Evolutionary conservation across 1,140 invertebrate genomes (phyloP).

Genomic region (Lepidurus packardi): DNA sequence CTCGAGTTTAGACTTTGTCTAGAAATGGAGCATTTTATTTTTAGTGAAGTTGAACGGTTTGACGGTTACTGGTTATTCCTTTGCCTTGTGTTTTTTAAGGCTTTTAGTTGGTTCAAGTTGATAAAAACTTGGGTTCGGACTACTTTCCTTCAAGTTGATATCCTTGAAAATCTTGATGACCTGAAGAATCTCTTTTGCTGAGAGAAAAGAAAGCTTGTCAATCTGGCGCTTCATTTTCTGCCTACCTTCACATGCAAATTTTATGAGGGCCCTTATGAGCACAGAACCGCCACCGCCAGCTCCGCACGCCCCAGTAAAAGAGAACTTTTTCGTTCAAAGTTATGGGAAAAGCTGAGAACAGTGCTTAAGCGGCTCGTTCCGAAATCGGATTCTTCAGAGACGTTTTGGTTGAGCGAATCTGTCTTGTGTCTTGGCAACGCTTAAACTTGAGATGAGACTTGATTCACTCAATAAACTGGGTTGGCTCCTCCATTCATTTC

Average conservation of each 20-base stretch:
- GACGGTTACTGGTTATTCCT: too few species aligned
- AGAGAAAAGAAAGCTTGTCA: not conserved
- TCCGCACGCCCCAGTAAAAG: not conserved
- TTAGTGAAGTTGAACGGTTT: too few species aligned
- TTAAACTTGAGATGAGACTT: not conserved
- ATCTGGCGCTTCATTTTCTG: not conserved
- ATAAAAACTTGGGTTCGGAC: too few species aligned
- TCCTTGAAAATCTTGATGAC: not conserved
- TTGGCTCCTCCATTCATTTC: not conserved
- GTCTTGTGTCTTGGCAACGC: conserved; percentile 9
- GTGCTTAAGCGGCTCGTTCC: not conserved
- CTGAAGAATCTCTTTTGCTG: not conserved
- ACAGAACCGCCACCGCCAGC: not conserved
- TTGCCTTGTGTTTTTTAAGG: too few species aligned
- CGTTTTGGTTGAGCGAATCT: not conserved
- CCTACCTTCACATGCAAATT: not conserved
- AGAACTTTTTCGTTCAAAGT: not conserved
- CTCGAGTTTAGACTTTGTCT: too few species aligned
- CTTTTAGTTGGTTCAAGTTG: too few species aligned
- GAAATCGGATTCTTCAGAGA: not conserved
- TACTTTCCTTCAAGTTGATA: not conserved
- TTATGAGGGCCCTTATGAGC: conserved; percentile 13
- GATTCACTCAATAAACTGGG: not conserved
- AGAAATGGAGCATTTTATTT: too few species aligned
- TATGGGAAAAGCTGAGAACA: not conserved